Percentiles rank a stretch among this genome's conserved stretches.
Evolutionary conservation across 2,888 invertebrate species (phyloP).

Genomic region (Beris chalybata): DNA sequence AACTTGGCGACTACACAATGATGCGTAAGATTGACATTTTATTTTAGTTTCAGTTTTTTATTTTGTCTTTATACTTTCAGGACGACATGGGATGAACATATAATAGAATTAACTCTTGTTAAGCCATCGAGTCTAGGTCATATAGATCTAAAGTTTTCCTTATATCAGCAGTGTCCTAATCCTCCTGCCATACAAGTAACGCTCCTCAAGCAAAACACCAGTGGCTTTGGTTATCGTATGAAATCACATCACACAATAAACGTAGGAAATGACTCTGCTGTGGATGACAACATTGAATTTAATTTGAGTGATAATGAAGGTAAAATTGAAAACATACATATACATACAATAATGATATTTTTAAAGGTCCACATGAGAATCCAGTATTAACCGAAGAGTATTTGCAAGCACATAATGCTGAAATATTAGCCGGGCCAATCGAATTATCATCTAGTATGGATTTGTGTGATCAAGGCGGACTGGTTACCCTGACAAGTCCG

Average conservation of each 20-base stretch:
- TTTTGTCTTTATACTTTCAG: conserved; percentile 47
- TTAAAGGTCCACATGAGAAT: conserved; percentile 61
- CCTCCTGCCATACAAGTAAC: conserved; percentile 81
- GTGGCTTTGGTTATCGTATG: conserved; percentile 65
- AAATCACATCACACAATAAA: conserved; percentile 51
- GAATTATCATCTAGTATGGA: conserved; percentile 80
- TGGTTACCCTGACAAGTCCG: conserved; percentile 84
- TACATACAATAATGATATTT: conserved; percentile 33
- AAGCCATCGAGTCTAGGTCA: conserved; percentile 81
- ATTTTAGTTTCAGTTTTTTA: not conserved
- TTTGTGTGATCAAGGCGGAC: conserved; percentile 80
- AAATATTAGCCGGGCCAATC: conserved; percentile 87
- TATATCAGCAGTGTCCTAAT: conserved; percentile 75
- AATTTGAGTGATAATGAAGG: conserved; percentile 44
- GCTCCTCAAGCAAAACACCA: conserved; percentile 68
- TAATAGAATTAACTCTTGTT: conserved; percentile 85
- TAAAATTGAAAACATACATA: conserved; percentile 20
- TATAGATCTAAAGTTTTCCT: conserved; percentile 82
- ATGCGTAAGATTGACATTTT: conserved; percentile 61
- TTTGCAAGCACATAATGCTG: conserved; percentile 83
- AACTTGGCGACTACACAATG: conserved; percentile 87
- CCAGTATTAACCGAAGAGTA: conserved; percentile 80
- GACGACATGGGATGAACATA: conserved; percentile 90
- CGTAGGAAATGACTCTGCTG: conserved; percentile 59
- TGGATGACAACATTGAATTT: conserved; percentile 52